Evolutionary conservation across 2,888 invertebrate genomes (phyloP), one percentile per base, ranked within the genome.

Genomic region (Xylota segnis): DNA sequence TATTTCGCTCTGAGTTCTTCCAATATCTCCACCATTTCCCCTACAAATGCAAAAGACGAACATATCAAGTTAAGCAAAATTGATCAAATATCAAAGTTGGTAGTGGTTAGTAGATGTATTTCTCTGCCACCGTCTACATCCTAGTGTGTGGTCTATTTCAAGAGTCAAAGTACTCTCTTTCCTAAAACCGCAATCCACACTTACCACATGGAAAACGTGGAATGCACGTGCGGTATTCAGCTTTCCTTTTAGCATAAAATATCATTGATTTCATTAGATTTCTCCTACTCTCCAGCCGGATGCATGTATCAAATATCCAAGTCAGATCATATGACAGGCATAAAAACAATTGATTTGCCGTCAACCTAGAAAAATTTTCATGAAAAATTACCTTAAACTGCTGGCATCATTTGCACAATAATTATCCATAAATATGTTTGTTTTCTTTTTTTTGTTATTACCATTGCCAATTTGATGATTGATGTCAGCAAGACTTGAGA

Each of bases 141-240:
- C 70, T 58, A 70, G 56, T 45, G 45, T 70, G 70, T 32, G 70
- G 70, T 70, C 34, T 56, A 29, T 2, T 32, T n/a, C 18, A 12
- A 10, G 6, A 43, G 56, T 70, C 70, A 70, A 70, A 58, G 70
- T 32, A 29, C 70, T 56, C 40, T 34, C 14, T 34, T 29, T 27
- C 27, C 18, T 5, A 3, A 34, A 66, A 66, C 75, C 75, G 47
- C 75, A 66, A 23, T 0, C 14, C 56, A 27, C 52, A 27, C 16
- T 68, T 40, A 32, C 54, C 47, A 47, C 58, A 59, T 27, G 47
- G 29, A 23, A 14, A 29, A 74, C 16, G 43, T 14, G 14, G 78
- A 84, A 84, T 84, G 75, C 63, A 56, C 68, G 72, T 84, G 79
- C 54, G 65, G 75, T 79, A 56, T 66, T 56, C 75, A 71, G 45